Conservation (phyloP, 2,888 invertebrate species). For the Nymphalis polychloros region DNA sequence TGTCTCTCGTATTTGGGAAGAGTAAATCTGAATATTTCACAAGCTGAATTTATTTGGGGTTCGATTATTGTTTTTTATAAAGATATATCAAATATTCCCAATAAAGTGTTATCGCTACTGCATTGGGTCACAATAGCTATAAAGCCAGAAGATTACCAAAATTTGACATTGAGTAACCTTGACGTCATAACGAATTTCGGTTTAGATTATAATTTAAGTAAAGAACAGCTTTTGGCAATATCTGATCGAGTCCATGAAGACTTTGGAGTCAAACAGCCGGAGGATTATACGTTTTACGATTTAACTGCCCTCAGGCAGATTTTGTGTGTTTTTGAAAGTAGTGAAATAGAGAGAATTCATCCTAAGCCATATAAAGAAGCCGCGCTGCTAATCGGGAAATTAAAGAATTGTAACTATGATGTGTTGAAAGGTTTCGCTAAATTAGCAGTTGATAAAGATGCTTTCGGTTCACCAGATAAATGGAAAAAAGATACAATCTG, state of each 20-base stretch:
- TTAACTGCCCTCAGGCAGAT: conserved; percentile 78
- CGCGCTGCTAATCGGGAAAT: conserved; percentile 65
- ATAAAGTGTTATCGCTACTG: conserved; percentile 61
- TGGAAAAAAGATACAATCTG: conserved; percentile 67
- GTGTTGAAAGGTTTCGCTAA: conserved; percentile 70
- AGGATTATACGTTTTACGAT: conserved; percentile 81
- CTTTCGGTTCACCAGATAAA: conserved; percentile 66
- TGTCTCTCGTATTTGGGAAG: conserved; percentile 66
- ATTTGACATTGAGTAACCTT: conserved; percentile 76
- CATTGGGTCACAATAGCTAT: conserved; percentile 77
- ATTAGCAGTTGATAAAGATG: conserved; percentile 64
- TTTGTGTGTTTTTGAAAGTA: conserved; percentile 79
- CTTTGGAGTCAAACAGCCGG: conserved; percentile 78
- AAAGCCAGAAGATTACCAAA: conserved; percentile 70
- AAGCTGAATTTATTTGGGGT: conserved; percentile 67
- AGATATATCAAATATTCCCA: conserved; percentile 66
- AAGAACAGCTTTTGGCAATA: conserved; percentile 69
- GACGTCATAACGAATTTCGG: conserved; percentile 82
- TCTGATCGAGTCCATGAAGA: conserved; percentile 76
- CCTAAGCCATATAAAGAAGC: conserved; percentile 78
- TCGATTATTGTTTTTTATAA: conserved; percentile 56
- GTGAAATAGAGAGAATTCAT: conserved; percentile 77
- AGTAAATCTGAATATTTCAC: conserved; percentile 49
- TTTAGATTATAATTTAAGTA: conserved; percentile 65
- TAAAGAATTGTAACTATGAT: conserved; percentile 71